Conservation (phyloP, 2,797 vertebrate genomes). For the Eulemur albifrons region DNA sequence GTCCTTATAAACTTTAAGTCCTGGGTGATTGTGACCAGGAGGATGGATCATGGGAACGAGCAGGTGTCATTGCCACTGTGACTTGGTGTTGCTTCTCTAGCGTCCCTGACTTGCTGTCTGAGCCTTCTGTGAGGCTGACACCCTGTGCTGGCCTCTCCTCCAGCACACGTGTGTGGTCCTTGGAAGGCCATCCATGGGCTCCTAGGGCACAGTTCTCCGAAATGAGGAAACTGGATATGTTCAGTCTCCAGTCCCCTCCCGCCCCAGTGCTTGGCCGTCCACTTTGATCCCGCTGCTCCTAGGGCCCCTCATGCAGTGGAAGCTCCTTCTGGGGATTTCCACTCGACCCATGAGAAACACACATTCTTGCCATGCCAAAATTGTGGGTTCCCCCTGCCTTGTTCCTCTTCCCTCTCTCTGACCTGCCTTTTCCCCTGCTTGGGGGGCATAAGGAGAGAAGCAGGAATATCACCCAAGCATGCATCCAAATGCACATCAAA, state of each 20-base stretch:
- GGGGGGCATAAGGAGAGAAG: background rate
- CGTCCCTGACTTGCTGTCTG: no score
- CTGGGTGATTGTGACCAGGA: background rate
- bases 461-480: no score
- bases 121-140: background rate
- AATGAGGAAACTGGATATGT: background rate
- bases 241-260: background rate
- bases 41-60: rapidly evolving
- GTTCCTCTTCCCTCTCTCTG: background rate
- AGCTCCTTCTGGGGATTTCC: background rate
- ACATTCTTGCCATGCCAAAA: background rate
- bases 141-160: rapidly evolving
- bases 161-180: background rate
- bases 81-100: background rate
- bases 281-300: background rate
- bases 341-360: background rate
- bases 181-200: background rate
- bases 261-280: background rate
- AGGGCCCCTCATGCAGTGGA: no score
- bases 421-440: background rate
- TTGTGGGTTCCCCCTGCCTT: rapidly evolving
- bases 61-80: rapidly evolving
- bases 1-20: background rate
- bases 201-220: background rate
- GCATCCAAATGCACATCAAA: background rate